Evolutionary conservation across 2,888 invertebrate genomes (phyloP).

Genomic region (Gastrophysa polygoni): DNA sequence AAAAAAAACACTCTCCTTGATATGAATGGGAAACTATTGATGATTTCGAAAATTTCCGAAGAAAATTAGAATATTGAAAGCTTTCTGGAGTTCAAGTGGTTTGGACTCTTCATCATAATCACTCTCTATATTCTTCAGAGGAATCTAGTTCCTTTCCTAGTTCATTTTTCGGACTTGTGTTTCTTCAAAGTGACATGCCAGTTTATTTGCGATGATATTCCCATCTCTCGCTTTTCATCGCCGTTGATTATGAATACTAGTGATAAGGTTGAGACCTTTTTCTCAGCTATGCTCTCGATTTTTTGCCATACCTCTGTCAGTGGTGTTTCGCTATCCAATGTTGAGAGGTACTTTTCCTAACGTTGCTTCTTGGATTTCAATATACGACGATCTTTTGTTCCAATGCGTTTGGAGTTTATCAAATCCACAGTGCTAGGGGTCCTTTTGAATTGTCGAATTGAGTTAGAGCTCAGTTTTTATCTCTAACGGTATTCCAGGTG

Average conservation of each 20-base stretch:
- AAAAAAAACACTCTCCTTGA: no score
- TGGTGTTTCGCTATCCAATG: constrained; percentile 5
- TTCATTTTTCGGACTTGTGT: not conserved
- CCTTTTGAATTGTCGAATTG: constrained; percentile 12
- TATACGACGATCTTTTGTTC: constrained; percentile 12
- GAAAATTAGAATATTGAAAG: no score
- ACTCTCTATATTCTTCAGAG: not conserved
- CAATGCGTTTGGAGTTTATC: constrained; percentile 9
- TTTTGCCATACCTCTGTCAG: constrained; percentile 14
- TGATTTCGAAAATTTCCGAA: no score
- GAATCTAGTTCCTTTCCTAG: constrained; percentile 3
- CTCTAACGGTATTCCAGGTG: constrained; percentile 1
- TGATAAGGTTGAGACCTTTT: not conserved
- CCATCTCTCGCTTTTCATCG: not conserved
- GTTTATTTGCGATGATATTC: not conserved
- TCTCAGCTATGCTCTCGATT: constrained; percentile 5
- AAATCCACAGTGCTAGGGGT: constrained; percentile 7
- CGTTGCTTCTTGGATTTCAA: not conserved
- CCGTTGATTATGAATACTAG: constrained; percentile 1
- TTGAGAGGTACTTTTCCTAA: constrained; percentile 10
- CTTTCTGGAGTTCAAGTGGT: constrained; percentile 10
- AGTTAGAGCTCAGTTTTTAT: not conserved
- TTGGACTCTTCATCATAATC: constrained; percentile 1
- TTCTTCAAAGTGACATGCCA: constrained; percentile 11
- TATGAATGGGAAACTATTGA: no score